Conservation (phyloP, 2,797 vertebrate genomes). For the Macropodus opercularis region DNA sequence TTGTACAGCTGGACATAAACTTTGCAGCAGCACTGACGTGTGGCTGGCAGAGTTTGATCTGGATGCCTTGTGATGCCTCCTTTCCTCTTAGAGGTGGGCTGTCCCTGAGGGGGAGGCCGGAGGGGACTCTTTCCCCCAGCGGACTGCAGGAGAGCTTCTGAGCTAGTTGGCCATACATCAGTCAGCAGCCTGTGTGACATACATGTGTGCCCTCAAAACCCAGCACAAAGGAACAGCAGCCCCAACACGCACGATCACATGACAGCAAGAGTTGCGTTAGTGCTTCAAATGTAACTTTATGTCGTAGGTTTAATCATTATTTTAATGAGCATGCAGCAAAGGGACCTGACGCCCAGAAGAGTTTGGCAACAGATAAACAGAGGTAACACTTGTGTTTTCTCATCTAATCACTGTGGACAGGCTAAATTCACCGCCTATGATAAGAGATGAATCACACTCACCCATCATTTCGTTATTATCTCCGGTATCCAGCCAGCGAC, state of each 20-base stretch:
- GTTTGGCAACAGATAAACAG: constrained; percentile 40
- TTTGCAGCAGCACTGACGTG: constrained; percentile 31
- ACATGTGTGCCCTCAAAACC: constrained; percentile 36
- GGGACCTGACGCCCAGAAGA: constrained; percentile 33
- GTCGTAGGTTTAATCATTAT: not conserved
- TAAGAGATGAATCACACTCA: constrained; percentile 62
- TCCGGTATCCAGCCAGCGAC: constrained; percentile 58
- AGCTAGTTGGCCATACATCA: constrained; percentile 47
- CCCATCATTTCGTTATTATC: constrained; percentile 76
- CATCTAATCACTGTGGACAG: not conserved
- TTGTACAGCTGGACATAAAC: constrained; percentile 13
- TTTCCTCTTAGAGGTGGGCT: constrained; percentile 37
- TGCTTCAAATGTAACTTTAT: not conserved
- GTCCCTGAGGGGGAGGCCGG: constrained; percentile 51
- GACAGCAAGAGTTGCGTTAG: not conserved
- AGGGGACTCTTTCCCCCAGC: constrained; percentile 47
- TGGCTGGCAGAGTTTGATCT: constrained; percentile 63
- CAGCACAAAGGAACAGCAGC: constrained; percentile 17
- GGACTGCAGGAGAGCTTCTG: constrained; percentile 38
- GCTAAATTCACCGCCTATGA: constrained; percentile 29
- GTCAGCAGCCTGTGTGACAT: constrained; percentile 22
- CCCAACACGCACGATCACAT: not conserved
- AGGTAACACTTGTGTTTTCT: not conserved
- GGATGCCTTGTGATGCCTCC: constrained; percentile 64
- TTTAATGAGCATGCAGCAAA: constrained; percentile 14